Conservation (phyloP, 1,140 invertebrate species). For the Agrilus planipennis region DNA sequence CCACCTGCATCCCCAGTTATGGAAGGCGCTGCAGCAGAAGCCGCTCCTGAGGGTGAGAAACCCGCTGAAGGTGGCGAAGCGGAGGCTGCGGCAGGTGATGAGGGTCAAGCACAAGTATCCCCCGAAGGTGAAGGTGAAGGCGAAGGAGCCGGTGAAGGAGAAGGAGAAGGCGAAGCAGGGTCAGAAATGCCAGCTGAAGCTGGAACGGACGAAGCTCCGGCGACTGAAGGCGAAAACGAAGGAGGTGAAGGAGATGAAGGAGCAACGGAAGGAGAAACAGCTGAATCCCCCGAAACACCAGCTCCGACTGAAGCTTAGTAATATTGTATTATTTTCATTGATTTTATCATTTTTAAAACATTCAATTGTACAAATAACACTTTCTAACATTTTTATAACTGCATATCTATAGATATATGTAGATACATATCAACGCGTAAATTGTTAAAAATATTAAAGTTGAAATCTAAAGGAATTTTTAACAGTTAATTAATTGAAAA, state of each 20-base stretch:
- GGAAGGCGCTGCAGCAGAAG: not conserved
- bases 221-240: not conserved
- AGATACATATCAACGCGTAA: no score
- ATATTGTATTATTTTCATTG: not conserved
- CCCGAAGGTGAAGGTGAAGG: not conserved
- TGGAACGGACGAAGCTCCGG: not conserved
- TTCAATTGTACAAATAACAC: not conserved
- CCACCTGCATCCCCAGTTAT: not conserved
- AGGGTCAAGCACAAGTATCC: not conserved
- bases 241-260: slow-evolving; percentile 1
- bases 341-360: not conserved
- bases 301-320: not conserved
- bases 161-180: slow-evolving; percentile 1
- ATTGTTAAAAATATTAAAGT: no score
- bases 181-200: slow-evolving; percentile 1
- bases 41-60: not conserved
- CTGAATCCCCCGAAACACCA: not conserved
- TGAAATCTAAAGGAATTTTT: no score
- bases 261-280: slow-evolving; percentile 1
- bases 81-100: slow-evolving; percentile 1
- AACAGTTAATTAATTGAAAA: no score
- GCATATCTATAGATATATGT: no score
- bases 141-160: not conserved
- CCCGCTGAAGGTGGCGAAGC: no score
- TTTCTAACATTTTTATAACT: no score